Base-by-base conservation (phyloP, 2,113 vertebrate genomes). In the Aptenodytes forsteri region DNA sequence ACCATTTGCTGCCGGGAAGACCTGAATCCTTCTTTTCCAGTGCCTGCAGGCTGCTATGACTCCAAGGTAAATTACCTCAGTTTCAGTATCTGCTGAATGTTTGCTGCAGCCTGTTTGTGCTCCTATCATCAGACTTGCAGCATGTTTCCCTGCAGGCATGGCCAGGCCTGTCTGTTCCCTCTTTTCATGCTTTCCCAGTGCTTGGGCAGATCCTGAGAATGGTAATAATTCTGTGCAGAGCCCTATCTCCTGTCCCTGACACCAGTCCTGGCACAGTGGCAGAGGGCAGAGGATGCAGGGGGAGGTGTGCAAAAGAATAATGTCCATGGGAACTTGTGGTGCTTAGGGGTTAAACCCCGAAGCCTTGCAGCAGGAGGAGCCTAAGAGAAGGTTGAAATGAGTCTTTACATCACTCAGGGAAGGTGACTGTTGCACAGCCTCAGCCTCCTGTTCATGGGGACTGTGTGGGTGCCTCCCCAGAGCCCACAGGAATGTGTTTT, bases 1-100 rank as follows among this genome's bases (percentile, higher is more conserved):
- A 99, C 99, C 77, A 99, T 99, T 97, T 99, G 99, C 97, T 99
- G 99, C 95, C 98, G 99, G n/a, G 98, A 98, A 56, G 99, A 99
- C 97, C 97, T 99, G 83, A 98, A 97, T 73, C 89, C 96, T 58
- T 93, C 78, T 64, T 96, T 95, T 40, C 98, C 99, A 59, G 96
- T 92, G 55, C 98, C 99, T 36, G 98, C 97, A 91, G 99, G 99
- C 38, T 99, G 99, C 97, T 99, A 99, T 80, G 99, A 99, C 95
- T 98, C 99, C 10, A 99, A 99, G 99, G 99, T 99, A 98, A 95
- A 88, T 91, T 52, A 52, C 47, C 8, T 62, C 34, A 10, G 4
- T 83, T 90, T 58, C 55, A 34, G 2, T 52, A n/a, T 73, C 56
- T 69, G 61, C 70, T 77, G 29, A 58, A 30, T 13, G 20, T 69